Evolutionary conservation across 2,113 vertebrate genomes (phyloP), one percentile per base, ranked within the genome.

Genomic region (Colinus virginianus): DNA sequence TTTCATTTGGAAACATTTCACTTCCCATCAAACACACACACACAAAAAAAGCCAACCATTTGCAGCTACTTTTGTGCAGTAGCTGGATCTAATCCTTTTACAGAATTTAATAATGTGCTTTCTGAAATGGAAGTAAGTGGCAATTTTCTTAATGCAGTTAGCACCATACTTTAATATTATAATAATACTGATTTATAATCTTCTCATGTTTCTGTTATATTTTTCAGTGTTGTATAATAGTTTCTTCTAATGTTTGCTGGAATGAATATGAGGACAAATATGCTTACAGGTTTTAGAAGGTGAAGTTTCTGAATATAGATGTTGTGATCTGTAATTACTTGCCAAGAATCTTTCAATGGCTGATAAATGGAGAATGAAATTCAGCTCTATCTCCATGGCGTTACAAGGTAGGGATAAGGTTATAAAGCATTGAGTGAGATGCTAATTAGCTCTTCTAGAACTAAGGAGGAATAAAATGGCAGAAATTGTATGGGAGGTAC

Each of bases 111-210:
- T 90, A 86, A 86, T 81, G 89, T 92, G 82, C 68, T 95, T 90
- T 80, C 89, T 80, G 81, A 92, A 92, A 92, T 78, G 64, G 76
- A 90, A 93, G 89, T 78, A 95, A 94, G 78, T 64, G 78, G 71
- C 93, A 94, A 92, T 96, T 96, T 95, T 87, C 78, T 94, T 96
- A 96, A 95, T 96, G 91, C 51, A 40, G 68, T 91, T 95, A 96
- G 64, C 64, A 78, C 38, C 72, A 53, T 91, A 74, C 42, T 88
- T 88, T 89, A 86, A 63, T 93, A 70, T 82, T 85, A 64, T 76
- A 82, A 84, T 87, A 94, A 91, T n/a, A 59, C 67, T 85, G 84
- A 76, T 95, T 88, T 89, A 69, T 83, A 87, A 34, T 85, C 81
- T 77, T 79, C 87, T 93, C 81, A 46, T 79, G 84, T 92, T 67